A percentile compares a stretch with the other conserved stretches of the same genome.
phyloP scores from a whole-genome alignment of 1,140 invertebrate genomes.

The Camponotus floridanus region DNA sequence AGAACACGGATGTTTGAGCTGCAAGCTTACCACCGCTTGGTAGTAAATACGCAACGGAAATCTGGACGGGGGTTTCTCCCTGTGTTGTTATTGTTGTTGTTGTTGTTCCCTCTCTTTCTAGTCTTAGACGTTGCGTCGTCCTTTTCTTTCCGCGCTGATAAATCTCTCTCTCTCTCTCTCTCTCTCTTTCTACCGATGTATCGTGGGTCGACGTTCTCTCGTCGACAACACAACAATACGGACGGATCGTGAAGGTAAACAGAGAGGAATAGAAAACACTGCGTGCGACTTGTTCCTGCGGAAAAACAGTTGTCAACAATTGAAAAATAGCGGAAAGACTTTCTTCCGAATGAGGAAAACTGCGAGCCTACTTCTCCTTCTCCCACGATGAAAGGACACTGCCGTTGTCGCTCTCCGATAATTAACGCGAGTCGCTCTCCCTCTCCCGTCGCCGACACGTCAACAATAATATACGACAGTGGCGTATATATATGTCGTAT shows the following conservation, averaged over 20 bases:
- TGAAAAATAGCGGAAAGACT: background rate
- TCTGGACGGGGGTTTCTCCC: background rate
- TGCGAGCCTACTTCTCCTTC: background rate
- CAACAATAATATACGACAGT: conserved; percentile 37
- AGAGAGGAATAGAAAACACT: background rate
- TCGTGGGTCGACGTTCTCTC: background rate
- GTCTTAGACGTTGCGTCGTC: background rate
- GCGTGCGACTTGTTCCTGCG: background rate
- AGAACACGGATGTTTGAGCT: conserved; percentile 45
- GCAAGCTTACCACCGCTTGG: conserved; percentile 4
- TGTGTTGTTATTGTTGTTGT: background rate
- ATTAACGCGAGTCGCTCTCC: conserved; percentile 10
- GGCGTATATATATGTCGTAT: conserved; percentile 33
- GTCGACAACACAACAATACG: background rate
- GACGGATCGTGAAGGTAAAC: too few relatives aligned
- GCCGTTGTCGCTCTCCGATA: conserved; percentile 13
- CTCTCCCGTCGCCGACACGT: conserved; percentile 37
- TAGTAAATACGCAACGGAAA: background rate
- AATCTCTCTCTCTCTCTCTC: conserved; percentile 23
- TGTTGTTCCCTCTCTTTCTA: background rate
- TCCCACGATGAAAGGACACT: background rate
- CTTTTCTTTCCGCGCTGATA: conserved; percentile 13
- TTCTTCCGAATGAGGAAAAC: background rate
- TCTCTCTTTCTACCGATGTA: conserved; percentile 6
- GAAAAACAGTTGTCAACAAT: background rate